Percentiles rank a stretch among this genome's conserved stretches.
Conservation (phyloP, 1,140 invertebrate species). For the Aricia agestis region DNA sequence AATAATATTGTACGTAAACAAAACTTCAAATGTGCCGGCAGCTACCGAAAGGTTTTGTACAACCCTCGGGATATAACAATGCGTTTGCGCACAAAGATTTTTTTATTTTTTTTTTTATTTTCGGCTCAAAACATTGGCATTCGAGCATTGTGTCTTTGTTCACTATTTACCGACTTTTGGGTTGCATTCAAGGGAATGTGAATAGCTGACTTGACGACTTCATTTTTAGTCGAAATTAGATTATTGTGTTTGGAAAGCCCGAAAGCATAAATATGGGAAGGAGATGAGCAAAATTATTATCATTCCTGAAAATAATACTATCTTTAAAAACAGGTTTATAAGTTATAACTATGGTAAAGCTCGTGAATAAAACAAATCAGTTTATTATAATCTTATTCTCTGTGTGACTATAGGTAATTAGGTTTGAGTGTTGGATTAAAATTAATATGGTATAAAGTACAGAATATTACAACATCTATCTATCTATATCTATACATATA, state of each 20-base stretch:
- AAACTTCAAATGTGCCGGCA: slow-evolving; percentile 36
- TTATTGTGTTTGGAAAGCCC: slow-evolving; percentile 4
- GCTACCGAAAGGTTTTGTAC: slow-evolving; percentile 66
- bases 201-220: slow-evolving; percentile 50
- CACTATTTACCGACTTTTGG: slow-evolving; percentile 67
- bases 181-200: slow-evolving; percentile 53
- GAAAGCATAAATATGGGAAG: not conserved
- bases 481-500: no score
- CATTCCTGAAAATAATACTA: no score
- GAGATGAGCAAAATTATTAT: not conserved
- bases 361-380: no score
- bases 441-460: no score
- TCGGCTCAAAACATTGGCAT: slow-evolving; percentile 67
- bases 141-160: slow-evolving; percentile 63
- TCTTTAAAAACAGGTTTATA: no score
- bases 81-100: slow-evolving; percentile 50
- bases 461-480: no score
- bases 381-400: no score
- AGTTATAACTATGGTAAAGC: no score
- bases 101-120: slow-evolving; percentile 63
- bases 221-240: slow-evolving; percentile 30
- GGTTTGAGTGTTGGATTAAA: no score
- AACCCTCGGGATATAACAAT: slow-evolving; percentile 50
- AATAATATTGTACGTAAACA: slow-evolving; percentile 69
- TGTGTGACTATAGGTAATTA: no score